Conservation (phyloP, 2,113 vertebrate species). For the Salminus brasiliensis region DNA sequence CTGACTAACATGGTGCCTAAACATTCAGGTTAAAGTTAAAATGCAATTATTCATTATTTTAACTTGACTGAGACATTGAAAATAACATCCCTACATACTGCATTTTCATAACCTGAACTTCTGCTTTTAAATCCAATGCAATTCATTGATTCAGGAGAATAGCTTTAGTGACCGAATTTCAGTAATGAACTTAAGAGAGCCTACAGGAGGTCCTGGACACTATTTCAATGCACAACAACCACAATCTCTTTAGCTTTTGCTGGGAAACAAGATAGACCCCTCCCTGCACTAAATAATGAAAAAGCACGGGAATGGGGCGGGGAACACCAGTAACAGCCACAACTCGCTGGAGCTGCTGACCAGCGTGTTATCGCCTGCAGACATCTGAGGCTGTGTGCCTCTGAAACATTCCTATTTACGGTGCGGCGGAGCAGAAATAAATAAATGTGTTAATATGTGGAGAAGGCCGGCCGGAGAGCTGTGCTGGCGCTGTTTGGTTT, state of each 20-base stretch:
- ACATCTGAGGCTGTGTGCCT: conserved; percentile 46
- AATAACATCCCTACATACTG: too few species aligned
- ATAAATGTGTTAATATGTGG: conserved; percentile 60
- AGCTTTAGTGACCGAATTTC: too few species aligned
- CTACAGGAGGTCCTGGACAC: not conserved
- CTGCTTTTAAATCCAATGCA: too few species aligned
- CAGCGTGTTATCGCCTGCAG: conserved; percentile 47
- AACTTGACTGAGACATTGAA: too few species aligned
- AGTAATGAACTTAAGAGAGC: not conserved
- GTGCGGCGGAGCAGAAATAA: conserved; percentile 56
- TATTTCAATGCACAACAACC: not conserved
- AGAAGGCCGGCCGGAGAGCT: conserved; percentile 48
- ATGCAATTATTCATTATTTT: too few species aligned
- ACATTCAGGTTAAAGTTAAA: too few species aligned
- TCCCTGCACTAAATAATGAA: conserved; percentile 44
- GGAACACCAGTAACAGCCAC: conserved; percentile 29
- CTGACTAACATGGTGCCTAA: too few species aligned
- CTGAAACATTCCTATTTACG: conserved; percentile 58
- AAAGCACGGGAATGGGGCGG: not conserved
- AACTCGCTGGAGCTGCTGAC: conserved; percentile 45
- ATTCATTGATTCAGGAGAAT: too few species aligned
- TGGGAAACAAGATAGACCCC: conserved; percentile 5
- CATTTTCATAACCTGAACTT: too few species aligned
- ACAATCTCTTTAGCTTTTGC: not conserved
- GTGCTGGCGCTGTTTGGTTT: conserved; percentile 56